Base-by-base conservation (phyloP, 1,140 invertebrate genomes). In the Drosophila sp. region DNA sequence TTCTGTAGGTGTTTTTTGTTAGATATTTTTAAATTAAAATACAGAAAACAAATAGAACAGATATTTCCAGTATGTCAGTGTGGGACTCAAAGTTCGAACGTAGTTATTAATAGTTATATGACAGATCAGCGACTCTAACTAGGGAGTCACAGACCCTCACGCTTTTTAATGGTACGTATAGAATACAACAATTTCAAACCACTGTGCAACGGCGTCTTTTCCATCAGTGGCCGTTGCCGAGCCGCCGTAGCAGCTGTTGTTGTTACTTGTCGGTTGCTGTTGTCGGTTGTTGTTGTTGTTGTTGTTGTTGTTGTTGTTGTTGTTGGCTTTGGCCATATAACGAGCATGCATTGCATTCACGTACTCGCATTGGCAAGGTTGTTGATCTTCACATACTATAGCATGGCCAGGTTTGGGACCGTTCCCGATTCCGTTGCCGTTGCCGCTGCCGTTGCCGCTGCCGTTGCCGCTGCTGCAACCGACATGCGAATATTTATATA, bases 311-410 rank as follows among this genome's bases (percentile, higher is more conserved):
- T 25, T 56, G 32, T 27, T 41, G 43, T 32, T 27, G 34, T 46
- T 36, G 65, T 27, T 48, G 57, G 25, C 72, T 66, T 80, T 81
- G 62, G 82, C 78, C 78, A 75, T 84, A 71, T 78, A 72, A 75
- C 78, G 70, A 78, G 64, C 50, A 72, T 76, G 78, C 64, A 74
- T 71, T 34, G 62, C 62, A 72, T 72, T 66, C 69, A 66, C 27
- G 69, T 72, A 41, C 40, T 78, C 61, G 72, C 69, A 83, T 70
- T 82, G 72, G 77, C 80, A 74, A 89, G 83, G 83, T 89, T 89
- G 84, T 89, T 89, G 83, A 89, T 89, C 83, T 89, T 83, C 83
- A 77, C 72, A 82, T 21, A 21, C 4, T 56, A 69, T 69, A 62
- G 58, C 45, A 51, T 59, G 50, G n/a, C n/a, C n/a, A n/a, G n/a